Conservation (phyloP, 2,888 invertebrate species). For the Argynnis bischoffii region DNA sequence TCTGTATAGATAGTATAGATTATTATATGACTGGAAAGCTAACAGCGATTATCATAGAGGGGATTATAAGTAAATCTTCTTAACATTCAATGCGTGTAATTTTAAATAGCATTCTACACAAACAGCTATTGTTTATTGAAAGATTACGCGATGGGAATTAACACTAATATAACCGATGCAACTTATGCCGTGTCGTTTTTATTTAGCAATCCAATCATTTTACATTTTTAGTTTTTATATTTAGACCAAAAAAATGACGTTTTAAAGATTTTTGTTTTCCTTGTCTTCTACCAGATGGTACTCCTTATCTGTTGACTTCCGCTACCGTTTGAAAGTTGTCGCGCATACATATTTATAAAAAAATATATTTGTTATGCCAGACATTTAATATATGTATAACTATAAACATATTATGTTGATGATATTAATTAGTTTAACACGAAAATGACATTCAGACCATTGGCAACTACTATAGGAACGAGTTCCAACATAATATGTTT, state of each 20-base stretch:
- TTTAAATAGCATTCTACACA: conserved; percentile 3
- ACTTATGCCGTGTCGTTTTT: not conserved
- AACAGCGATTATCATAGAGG: not conserved
- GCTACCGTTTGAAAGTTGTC: no score
- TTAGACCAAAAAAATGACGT: no score
- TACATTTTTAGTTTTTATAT: no score
- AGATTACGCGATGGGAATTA: conserved; percentile 9
- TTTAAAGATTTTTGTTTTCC: no score
- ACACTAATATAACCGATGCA: not conserved
- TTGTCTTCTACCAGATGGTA: no score
- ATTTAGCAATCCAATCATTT: not conserved
- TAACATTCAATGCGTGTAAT: conserved; percentile 12
- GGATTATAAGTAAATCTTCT: not conserved
- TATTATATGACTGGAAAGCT: no score
- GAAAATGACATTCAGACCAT: conserved; percentile 17
- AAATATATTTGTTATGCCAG: no score
- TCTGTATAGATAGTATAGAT: no score
- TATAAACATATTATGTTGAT: conserved; percentile 4
- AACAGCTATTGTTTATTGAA: conserved; percentile 9
- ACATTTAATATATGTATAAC: not conserved
- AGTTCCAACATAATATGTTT: conserved; percentile 12
- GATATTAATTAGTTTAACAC: conserved; percentile 5
- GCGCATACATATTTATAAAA: not conserved
- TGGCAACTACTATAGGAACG: conserved; percentile 12
- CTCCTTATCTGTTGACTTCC: no score